Evolutionary conservation across 1,140 invertebrate species (phyloP), one percentile per base, ranked within the genome.

Genomic region (Pseudoatta argentina): DNA sequence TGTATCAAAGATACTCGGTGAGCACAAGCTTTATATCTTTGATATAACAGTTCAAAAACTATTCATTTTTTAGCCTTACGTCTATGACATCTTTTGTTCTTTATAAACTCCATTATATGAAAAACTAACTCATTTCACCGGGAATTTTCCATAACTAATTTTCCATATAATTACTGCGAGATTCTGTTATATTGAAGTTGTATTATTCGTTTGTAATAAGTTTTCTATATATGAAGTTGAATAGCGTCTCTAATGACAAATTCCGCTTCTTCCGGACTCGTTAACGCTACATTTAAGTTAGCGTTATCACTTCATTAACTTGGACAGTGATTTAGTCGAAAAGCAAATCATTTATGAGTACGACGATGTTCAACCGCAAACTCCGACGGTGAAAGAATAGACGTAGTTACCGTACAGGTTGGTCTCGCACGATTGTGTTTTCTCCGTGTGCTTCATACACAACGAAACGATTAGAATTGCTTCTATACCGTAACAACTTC

Each of bases 381-480:
- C n/a, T 83, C 27, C 24, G 3, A 24, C 27, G 55, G 18, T 4
- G 57, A 24, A 82, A 75, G 79, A 83, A 75, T 61, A 44, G 57
- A 21, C 14, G n/a, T 30, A 34, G 69, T 75, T 75, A 48, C 2
- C 4, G n/a, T 34, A 27, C 27, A 48, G 55, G 48, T 81, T 30
- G 66, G 21, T 63, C n/a, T 44, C 44, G 24, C 39, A 2, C 39
- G 44, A 16, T 51, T 8, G 18, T 24, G 27, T 30, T 71, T 59
- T 59, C 24, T 39, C 24, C 5, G 67, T 48, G 67, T 59, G 66
- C 18, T 7, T 12, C n/a, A 34, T 61, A 16, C 27, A 21, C 27
- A 51, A 44, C 44, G 39, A 73, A 34, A 83, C 69, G 73, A 83
- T 83, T 83, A 83, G 75, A 83, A 83, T 83, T 61, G n/a, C 55